A percentile compares a stretch with the other conserved stretches of the same genome.
Evolutionary conservation across 2,797 vertebrate genomes (phyloP).

Genomic region (Anguilla pacifica): DNA sequence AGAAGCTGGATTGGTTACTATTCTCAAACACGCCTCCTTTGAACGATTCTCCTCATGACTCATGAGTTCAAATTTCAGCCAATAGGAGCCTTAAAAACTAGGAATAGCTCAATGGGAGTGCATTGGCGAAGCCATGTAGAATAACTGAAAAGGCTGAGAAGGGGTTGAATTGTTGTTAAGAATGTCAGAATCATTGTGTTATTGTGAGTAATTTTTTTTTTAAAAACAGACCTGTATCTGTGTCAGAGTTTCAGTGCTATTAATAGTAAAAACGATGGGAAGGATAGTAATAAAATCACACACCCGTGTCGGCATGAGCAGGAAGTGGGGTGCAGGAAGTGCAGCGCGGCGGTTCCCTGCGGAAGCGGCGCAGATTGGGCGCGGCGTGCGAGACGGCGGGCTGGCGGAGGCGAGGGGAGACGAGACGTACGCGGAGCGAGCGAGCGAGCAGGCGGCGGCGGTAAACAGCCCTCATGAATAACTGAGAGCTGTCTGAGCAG

Average conservation of each 20-base stretch:
- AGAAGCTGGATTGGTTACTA: background rate
- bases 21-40: background rate
- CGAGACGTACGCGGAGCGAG: conserved; percentile 41
- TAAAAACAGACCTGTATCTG: background rate
- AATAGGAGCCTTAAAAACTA: background rate
- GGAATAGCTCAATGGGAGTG: background rate
- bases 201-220: too few relatives aligned
- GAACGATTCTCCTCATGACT: background rate
- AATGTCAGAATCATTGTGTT: background rate
- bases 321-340: too few relatives aligned
- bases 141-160: background rate
- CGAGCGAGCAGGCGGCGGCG: conserved; percentile 42
- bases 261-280: background rate
- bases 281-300: background rate
- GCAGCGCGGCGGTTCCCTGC: background rate
- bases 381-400: background rate
- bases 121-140: background rate
- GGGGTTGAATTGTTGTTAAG: background rate
- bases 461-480: conserved; percentile 66
- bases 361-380: background rate
- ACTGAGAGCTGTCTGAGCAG: conserved; percentile 57
- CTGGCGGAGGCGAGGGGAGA: background rate
- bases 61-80: too few relatives aligned
- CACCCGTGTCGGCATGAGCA: too few relatives aligned
- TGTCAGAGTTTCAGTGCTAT: background rate